These are phyloP conservation scores for Bujurquina vittata DNA, from an alignment of 2,113 vertebrate genomes.

Conservation along the genomic window DNA sequence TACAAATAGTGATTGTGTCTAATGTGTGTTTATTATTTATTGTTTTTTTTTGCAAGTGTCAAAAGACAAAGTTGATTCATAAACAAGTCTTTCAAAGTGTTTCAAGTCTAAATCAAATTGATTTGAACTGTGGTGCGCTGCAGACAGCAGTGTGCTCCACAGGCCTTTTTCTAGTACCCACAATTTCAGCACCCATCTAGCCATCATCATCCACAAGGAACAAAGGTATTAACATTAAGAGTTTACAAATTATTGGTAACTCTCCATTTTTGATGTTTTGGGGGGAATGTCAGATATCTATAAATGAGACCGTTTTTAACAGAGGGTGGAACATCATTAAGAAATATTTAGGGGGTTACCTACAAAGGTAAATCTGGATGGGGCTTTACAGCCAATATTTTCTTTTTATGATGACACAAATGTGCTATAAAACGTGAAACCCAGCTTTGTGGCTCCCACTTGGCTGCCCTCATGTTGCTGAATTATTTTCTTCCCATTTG, in stretches of 20 bases:
- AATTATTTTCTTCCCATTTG: no score
- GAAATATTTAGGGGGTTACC: no score
- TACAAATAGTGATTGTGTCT: conserved; percentile 2
- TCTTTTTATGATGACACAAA: no score
- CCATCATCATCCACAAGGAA: no score
- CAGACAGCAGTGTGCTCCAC: neutral
- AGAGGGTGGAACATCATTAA: no score
- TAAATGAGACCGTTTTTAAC: neutral
- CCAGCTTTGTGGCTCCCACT: no score
- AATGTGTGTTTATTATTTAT: conserved; percentile 10
- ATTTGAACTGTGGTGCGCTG: neutral
- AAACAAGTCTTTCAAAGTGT: conserved; percentile 20
- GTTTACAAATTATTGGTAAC: neutral
- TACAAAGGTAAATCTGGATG: no score
- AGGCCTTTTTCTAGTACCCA: neutral
- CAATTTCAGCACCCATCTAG: no score
- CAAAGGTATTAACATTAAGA: neutral
- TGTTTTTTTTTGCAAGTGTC: conserved; percentile 4
- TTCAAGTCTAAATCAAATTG: no score
- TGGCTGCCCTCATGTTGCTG: no score
- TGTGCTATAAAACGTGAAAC: no score
- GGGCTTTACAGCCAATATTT: no score
- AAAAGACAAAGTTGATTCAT: conserved; percentile 44
- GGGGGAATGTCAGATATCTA: neutral
- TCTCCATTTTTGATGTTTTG: neutral